phyloP scores from a whole-genome alignment of 2,113 vertebrate genomes.

The Chaenocephalus aceratus region DNA sequence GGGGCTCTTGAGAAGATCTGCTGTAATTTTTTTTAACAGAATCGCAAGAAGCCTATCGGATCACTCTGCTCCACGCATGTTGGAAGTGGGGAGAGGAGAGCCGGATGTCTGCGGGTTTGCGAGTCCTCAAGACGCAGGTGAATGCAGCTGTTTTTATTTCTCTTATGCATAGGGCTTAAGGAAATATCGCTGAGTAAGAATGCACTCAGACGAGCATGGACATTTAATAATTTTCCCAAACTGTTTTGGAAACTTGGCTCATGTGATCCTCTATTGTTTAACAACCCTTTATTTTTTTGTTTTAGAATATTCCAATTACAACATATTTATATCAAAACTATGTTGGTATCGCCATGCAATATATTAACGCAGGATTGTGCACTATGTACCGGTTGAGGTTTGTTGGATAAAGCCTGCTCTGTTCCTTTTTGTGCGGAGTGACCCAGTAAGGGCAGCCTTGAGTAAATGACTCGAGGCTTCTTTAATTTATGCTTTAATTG shows the following conservation, averaged over 20 bases:
- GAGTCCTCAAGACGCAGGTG: constrained; percentile 74
- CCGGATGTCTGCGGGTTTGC: constrained; percentile 53
- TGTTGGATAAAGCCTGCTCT: background rate
- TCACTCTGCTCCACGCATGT: constrained; percentile 55
- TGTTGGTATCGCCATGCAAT: background rate
- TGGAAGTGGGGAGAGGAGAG: constrained; percentile 54
- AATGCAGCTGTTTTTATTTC: constrained; percentile 51
- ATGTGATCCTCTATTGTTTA: background rate
- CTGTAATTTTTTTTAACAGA: constrained; percentile 30
- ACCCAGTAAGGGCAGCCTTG: constrained; percentile 57
- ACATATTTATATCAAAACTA: background rate
- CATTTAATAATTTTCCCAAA: background rate
- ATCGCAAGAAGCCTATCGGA: constrained; percentile 32
- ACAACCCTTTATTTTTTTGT: background rate
- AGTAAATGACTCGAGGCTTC: constrained; percentile 38
- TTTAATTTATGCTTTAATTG: constrained; percentile 66
- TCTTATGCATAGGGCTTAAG: background rate
- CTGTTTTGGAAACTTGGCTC: background rate
- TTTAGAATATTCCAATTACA: background rate
- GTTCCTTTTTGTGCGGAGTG: constrained; percentile 16
- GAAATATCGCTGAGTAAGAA: background rate
- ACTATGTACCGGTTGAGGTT: background rate
- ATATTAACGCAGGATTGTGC: background rate
- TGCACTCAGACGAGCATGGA: background rate
- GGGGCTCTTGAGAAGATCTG: constrained; percentile 11